Evolutionary conservation across 2,888 invertebrate genomes (phyloP).

Genomic region (Monoplex corrugatus): DNA sequence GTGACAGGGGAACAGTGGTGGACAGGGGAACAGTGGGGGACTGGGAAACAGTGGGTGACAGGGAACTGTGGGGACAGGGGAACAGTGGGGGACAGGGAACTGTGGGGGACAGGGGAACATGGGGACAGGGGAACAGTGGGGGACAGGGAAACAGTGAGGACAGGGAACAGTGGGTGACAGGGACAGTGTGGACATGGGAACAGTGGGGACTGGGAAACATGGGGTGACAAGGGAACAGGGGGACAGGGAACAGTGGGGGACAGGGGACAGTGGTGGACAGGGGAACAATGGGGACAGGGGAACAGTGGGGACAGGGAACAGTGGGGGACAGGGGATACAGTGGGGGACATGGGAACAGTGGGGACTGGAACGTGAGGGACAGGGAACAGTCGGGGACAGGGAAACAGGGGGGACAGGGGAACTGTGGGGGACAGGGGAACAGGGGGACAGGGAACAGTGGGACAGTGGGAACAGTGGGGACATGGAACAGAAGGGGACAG

Average conservation of each 20-base stretch:
- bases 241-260: no score
- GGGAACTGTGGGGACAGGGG: neutral
- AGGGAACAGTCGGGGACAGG: neutral
- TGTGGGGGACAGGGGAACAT: neutral
- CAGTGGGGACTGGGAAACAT: no score
- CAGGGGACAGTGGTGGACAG: no score
- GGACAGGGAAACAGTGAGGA: neutral
- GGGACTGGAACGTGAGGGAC: neutral
- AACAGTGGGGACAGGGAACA: neutral
- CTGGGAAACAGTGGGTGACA: no score
- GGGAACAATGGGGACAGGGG: no score
- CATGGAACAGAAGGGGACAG: no score
- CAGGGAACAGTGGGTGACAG: neutral
- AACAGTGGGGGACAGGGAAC: neutral
- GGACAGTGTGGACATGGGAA: no score
- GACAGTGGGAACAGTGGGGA: neutral
- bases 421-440: neutral
- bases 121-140: neutral
- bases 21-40: neutral
- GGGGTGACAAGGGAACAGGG: no score
- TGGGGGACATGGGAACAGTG: neutral
- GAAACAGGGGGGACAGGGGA: neutral
- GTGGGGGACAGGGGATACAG: neutral
- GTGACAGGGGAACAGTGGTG: neutral
- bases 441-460: neutral